These are phyloP conservation scores for Menura novaehollandiae DNA, from an alignment of 2,113 vertebrate species.

Conservation along the genomic window DNA sequence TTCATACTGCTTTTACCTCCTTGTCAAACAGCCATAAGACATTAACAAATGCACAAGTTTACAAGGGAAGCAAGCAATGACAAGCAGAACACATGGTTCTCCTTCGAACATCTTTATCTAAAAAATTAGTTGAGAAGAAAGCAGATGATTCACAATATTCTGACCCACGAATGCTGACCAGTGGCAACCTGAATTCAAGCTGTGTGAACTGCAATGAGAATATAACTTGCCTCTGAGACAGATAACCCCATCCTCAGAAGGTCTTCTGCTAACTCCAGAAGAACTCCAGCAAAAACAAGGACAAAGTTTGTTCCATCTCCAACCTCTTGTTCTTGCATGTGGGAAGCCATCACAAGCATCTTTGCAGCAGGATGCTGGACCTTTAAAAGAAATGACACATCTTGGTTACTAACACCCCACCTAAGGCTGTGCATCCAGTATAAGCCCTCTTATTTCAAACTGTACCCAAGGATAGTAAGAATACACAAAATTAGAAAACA, in stretches of 20 bases:
- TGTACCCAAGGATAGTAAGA: neutral
- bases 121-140: neutral
- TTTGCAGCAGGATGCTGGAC: conserved; percentile 97
- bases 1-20: neutral
- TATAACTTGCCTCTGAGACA: conserved; percentile 85
- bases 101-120: neutral
- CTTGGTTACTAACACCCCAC: neutral
- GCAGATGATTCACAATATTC: neutral
- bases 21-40: neutral
- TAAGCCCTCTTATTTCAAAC: neutral
- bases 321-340: conserved; percentile 98
- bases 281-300: conserved; percentile 93
- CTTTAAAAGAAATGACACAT: conserved; percentile 58
- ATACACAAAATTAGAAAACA: neutral
- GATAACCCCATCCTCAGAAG: conserved; percentile 93
- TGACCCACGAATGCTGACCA: neutral
- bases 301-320: conserved; percentile 99
- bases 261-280: conserved; percentile 91
- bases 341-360: conserved; percentile 98
- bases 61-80: neutral
- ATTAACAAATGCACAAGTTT: neutral
- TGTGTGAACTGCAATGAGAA: neutral
- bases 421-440: neutral
- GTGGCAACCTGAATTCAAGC: neutral
- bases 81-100: neutral